Evolutionary conservation across 1,140 invertebrate species (phyloP), one percentile per base, ranked within the genome.

Genomic region (Centruroides sculpturatus): DNA sequence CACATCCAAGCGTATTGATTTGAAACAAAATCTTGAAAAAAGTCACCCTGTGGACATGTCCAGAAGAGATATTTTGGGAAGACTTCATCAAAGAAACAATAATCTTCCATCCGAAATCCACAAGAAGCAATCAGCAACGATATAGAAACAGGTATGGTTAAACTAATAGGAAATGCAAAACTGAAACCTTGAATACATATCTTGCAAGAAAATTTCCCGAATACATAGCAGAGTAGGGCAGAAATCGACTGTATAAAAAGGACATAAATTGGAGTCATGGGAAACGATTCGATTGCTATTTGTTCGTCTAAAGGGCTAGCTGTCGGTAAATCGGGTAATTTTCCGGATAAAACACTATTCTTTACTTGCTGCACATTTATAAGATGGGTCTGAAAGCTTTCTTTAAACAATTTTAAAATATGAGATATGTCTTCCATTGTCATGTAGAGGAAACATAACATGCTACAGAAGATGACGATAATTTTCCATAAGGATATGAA

Each of bases 151-250:
- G 92, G 93, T 65, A 95, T 89, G 0, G 89, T 87, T 57, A 97
- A 78, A 72, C 87, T 93, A 0, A 97, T 85, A 0, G 93, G 92
- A 67, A 97, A 92, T 0, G 92, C 90, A 70, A 94, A 96, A 72
- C 91, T 93, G 77, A 96, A 94, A 35, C 89, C 89, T 55, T 65
- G 60, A 46, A 65, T 62, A 54, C 93, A 81, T 68, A 97, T 95
- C 77, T 95, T 95, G 76, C 92, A 96, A 13, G 92, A 89, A 69
- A 94, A 95, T 76, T 95, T 94, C 64, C 82, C 90, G 67, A 93
- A 91, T 66, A 93, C 85, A 69, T 94, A 96, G 67, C 86, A 88
- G 41, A 92, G 76, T 70, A 92, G 92, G 5, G 89, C 83, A 5
- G 87, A 82, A 56, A 85, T 76, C 55, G 93, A 82, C 73, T 92